Evolutionary conservation across 2,888 invertebrate species (phyloP), one percentile per base, ranked within the genome.

Genomic region (Leptopilina syphax): DNA sequence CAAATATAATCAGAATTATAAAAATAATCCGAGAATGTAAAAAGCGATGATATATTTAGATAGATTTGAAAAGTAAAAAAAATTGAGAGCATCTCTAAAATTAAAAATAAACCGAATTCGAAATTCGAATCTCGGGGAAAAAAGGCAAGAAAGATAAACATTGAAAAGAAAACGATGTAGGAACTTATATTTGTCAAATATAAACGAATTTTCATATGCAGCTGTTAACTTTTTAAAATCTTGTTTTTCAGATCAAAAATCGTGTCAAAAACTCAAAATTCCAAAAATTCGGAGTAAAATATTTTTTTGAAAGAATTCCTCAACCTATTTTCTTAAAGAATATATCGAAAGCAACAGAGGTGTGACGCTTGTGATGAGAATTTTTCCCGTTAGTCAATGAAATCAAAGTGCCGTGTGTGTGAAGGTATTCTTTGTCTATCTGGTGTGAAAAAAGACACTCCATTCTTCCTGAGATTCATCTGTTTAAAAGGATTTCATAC

Each of bases 311-410:
- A 65, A 27, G 10, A 18, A 24, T 3, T 65, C 13, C 34, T 73
- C 24, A 57, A 13, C 27, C 18, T 67, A 44, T 67, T 67, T 67
- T 47, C 44, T n/a, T n/a, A 8, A 41, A 54, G 6, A 27, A 34
- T 34, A 34, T 73, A 34, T 73, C n/a, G 70, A 54, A 57, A 73
- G 54, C 27, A 13, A 73, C 8, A 73, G 9, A 34, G 34, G 57
- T 57, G 54, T 73, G 34, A 73, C 70, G 44, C 13, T 18, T 34
- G 50, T 70, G 54, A 27, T 7, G 27, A 70, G 70, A 70, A 70
- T 24, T 73, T 73, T 57, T 73, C 4, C 70, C 70, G 54, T 73
- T 54, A 73, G 70, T 27, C 54, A 73, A 73, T 70, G 27, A 54
- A 70, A 54, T 73, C n/a, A 54, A 54, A 73, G 34, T n/a, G 50